Conservation (phyloP, 1,140 invertebrate genomes). For the Eulimnadia texana region DNA sequence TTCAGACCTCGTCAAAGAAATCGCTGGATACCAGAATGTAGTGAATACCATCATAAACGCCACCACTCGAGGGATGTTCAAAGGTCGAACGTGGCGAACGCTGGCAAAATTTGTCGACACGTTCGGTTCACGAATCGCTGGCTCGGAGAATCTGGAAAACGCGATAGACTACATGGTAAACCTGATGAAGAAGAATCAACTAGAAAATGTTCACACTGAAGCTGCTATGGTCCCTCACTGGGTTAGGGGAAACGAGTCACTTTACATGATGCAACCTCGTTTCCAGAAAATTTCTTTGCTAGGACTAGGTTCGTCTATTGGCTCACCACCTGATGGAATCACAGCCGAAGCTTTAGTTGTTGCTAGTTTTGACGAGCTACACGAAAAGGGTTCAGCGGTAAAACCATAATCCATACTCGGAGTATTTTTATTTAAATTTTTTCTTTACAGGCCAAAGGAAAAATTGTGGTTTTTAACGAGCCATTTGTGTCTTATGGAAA, state of each 20-base stretch:
- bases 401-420: neutral
- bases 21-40: constrained; percentile 12
- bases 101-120: constrained; percentile 29
- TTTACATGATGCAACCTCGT: constrained; percentile 41
- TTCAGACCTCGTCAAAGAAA: constrained; percentile 11
- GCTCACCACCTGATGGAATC: constrained; percentile 47
- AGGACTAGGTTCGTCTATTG: constrained; percentile 47
- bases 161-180: constrained; percentile 33
- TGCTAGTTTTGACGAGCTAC: constrained; percentile 36
- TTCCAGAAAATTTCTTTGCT: constrained; percentile 41
- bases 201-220: constrained; percentile 33
- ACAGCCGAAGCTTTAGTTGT: constrained; percentile 54
- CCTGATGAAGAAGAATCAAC: constrained; percentile 23
- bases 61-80: constrained; percentile 23
- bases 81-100: constrained; percentile 27
- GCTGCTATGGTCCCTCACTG: constrained; percentile 25
- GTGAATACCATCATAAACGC: constrained; percentile 23
- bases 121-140: constrained; percentile 29
- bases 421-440: neutral
- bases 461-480: constrained; percentile 34
- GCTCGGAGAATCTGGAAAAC: constrained; percentile 29
- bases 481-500: constrained; percentile 26
- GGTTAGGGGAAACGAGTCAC: constrained; percentile 43
- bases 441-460: constrained; percentile 26
- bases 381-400: neutral